Evolutionary conservation across 2,113 vertebrate species (phyloP), one percentile per base, ranked within the genome.

Genomic region (Daubentonia madagascariensis): DNA sequence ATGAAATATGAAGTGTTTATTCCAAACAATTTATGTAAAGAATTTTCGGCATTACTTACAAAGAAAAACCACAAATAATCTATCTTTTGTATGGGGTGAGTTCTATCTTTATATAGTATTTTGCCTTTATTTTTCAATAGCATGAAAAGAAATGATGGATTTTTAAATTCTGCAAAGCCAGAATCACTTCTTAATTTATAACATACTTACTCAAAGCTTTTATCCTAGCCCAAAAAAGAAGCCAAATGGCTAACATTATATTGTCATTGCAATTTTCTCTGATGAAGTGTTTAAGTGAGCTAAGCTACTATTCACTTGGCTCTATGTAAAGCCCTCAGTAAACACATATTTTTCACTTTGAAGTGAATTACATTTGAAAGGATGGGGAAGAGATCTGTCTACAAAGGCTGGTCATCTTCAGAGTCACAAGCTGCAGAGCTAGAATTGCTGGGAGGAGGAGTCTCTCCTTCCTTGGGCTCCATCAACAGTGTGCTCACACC

Each of bases 61-160:
- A 84, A 94, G 59, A 89, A 94, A 90, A 94, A 52, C 9, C 59
- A 88, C 75, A 89, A 94, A 95, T 63, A 86, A 86, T 11, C 11
- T 18, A 73, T 78, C 57, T 86, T 96, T 92, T 89, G 16, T 85
- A 50, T 14, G 8, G 25, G 37, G 1, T 54, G 65, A 88, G 3
- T 70, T 63, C 43, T 40, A 50, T 45, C 7, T 70, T 65, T 91
- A 59, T 45, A 61, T 63, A 32, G 43, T 18, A 79, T 7, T 35
- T 91, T 40, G 54, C 17, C 30, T 78, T 93, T 91, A 79, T 45
- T 73, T 95, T 92, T 84, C n/a, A 95, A 8, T 68, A 61, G 7
- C 87, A 95, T 85, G 16, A 86, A 90, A 89, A n/a, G 59, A 59
- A 76, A 81, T 8, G 1, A 89, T 96, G 3, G 16, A 43, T 18